These are phyloP conservation scores for Mustelus asterias DNA, from an alignment of 2,113 vertebrate genomes.

Conservation along the genomic window DNA sequence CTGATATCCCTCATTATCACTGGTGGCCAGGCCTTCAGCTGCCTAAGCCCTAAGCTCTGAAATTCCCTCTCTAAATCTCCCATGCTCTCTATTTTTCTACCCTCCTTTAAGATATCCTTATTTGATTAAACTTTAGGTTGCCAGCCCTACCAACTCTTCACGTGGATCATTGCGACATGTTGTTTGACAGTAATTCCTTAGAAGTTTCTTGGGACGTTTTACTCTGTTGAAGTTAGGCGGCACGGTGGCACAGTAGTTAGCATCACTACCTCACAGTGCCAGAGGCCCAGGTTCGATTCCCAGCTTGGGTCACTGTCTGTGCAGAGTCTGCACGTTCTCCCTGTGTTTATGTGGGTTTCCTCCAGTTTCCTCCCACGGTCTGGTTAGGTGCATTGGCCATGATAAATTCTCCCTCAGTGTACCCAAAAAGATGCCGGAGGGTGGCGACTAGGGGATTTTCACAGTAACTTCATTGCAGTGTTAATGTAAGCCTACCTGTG, in stretches of 20 bases:
- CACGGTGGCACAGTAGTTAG: no score
- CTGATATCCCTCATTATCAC: neutral
- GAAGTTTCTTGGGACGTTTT: neutral
- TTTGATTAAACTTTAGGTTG: neutral
- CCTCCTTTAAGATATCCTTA: neutral
- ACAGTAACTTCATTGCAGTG: no score
- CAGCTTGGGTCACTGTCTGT: no score
- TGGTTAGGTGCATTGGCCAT: no score
- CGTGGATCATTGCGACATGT: neutral
- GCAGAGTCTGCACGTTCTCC: no score
- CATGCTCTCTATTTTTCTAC: neutral
- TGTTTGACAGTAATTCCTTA: neutral
- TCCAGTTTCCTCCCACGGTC: no score
- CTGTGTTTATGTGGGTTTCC: no score
- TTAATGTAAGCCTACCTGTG: no score
- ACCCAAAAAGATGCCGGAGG: no score
- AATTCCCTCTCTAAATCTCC: neutral
- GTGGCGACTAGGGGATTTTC: no score
- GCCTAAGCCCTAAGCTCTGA: neutral
- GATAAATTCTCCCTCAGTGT: no score
- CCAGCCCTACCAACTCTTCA: neutral
- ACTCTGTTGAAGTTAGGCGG: neutral
- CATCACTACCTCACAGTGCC: neutral
- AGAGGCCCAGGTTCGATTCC: no score
- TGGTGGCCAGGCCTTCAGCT: neutral